Conservation (phyloP, 2,113 vertebrate genomes). For the Bettongia penicillata region DNA sequence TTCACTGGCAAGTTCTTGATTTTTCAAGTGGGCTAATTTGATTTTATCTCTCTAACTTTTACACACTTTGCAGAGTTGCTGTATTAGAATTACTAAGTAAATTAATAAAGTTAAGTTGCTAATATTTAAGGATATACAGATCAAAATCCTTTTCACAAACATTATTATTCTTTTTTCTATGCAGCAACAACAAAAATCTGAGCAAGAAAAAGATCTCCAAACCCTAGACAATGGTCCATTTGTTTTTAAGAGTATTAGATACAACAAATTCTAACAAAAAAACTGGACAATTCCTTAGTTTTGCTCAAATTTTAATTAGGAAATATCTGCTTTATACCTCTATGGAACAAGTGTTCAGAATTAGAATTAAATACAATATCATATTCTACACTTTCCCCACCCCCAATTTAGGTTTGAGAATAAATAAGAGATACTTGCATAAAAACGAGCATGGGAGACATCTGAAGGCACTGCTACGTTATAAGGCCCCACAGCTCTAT, state of each 20-base stretch:
- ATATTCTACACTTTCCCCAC: slow-evolving; percentile 30
- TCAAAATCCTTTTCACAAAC: slow-evolving; percentile 10
- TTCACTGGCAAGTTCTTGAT: slow-evolving; percentile 8
- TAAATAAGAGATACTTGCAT: slow-evolving; percentile 90
- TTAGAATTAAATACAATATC: neutral
- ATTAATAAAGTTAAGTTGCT: neutral
- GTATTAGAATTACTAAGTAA: neutral
- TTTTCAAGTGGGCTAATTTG: slow-evolving; percentile 29
- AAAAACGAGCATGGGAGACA: slow-evolving; percentile 97
- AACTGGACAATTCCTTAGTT: slow-evolving; percentile 16
- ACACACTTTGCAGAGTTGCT: neutral
- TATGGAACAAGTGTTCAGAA: neutral
- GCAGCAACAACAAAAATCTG: slow-evolving; percentile 29
- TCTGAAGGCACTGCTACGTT: slow-evolving; percentile 98
- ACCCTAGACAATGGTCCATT: slow-evolving; percentile 17
- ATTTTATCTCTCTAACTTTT: neutral
- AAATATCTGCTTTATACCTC: neutral
- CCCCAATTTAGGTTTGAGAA: neutral
- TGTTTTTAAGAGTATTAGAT: slow-evolving; percentile 47
- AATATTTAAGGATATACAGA: slow-evolving; percentile 30
- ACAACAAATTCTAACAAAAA: slow-evolving; percentile 36
- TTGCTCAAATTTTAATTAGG: neutral
- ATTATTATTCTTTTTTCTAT: slow-evolving; percentile 11
- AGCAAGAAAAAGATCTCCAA: slow-evolving; percentile 39
- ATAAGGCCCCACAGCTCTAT: slow-evolving; percentile 96